Base-by-base conservation (phyloP, 2,113 vertebrate species). In the Syrmaticus mikado region DNA sequence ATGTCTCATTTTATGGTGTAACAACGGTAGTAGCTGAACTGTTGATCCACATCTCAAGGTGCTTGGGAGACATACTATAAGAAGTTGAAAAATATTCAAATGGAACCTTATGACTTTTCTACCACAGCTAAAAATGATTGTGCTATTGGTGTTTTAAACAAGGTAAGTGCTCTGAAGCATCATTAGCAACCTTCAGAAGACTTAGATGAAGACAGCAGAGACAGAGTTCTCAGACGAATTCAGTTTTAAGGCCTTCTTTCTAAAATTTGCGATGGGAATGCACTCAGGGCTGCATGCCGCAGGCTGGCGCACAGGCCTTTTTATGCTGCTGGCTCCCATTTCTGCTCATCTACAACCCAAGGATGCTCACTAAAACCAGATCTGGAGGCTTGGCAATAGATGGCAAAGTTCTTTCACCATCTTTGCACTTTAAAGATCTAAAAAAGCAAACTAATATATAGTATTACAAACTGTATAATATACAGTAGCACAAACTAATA, bases 171-270 rank as follows among this genome's bases (percentile, higher is more conserved):
- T 79, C 66, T 87, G 28, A 48, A 65, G 67, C 2, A 1, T 72
- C 82, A 52, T 40, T 76, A 72, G 20, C 41, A 76, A 66, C 12
- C 30, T 55, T n/a, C 32, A 62, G 3, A 22, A 66, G 40, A 40
- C 34, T 73, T 73, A 62, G 60, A 30, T 7, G 10, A 85, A 73
- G 48, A 50, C 17, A 92, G 82, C 27, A 89, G 67, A 89, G 81
- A 24, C 11, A 20, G 38, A 8, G 34, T 20, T 78, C 28, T 30
- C n/a, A 40, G n/a, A 71, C 3, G 36, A 64, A 34, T 13, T 66
- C 2, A 17, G 73, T 82, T 72, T 45, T 48, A 76, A 85, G 36
- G 18, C 66, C 48, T 5, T 50, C n/a, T 43, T 72, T 73, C 58
- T n/a, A 58, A 85, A 77, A 40, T 89, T 52, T 65, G 40, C 50